Base-by-base conservation (phyloP, 2,888 invertebrate genomes). In the Petrolisthes manimaculis region DNA sequence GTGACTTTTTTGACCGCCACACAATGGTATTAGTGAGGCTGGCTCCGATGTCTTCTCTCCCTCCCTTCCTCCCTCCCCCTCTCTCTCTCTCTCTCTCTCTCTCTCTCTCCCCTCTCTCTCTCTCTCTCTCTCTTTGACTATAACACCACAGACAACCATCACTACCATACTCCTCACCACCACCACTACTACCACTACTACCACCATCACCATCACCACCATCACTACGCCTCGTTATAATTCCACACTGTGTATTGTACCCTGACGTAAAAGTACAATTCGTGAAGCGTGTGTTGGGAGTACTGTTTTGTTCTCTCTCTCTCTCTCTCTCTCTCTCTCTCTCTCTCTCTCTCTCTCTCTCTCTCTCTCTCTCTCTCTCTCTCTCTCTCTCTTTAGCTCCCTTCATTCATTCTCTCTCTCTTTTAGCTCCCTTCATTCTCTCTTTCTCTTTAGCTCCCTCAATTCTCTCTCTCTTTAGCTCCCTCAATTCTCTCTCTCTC, bases 1-100 rank as follows among this genome's bases (percentile, higher is more conserved):
- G 84, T 84, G 84, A 84, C 84, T 84, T 84, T n/a, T 84, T 84
- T 78, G 84, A 84, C 84, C 84, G 77, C 53, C 78, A n/a, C 84
- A 85, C 84, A 85, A 78, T 85, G 79, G 84, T 53, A 85, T 85
- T 85, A 85, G 84, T 61, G 37, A 56, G 79, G 4, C 55, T n/a
- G 21, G 21, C 14, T 4, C 67, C n/a, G 12, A 9, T 14, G 12
- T 54, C 21, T 14, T 54, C 12, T 24, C 21, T 55, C n/a, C n/a
- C 83, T 51, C 12, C 4, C 53, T 71, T n/a, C 24, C 14, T 51
- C 56, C 61, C 55, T 54, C 83, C 55, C 37, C 8, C 55, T 83
- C 74, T 54, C 74, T 74, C 74, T 54, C 74, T 74, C 67, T 69
- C 74, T 75, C 24, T 53, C 83, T 83, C 75, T 75, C 83, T 83